A percentile compares a stretch with the other conserved stretches of the same genome.
Evolutionary conservation across 2,888 invertebrate genomes (phyloP).

Genomic region (Charanyca ferruginea): DNA sequence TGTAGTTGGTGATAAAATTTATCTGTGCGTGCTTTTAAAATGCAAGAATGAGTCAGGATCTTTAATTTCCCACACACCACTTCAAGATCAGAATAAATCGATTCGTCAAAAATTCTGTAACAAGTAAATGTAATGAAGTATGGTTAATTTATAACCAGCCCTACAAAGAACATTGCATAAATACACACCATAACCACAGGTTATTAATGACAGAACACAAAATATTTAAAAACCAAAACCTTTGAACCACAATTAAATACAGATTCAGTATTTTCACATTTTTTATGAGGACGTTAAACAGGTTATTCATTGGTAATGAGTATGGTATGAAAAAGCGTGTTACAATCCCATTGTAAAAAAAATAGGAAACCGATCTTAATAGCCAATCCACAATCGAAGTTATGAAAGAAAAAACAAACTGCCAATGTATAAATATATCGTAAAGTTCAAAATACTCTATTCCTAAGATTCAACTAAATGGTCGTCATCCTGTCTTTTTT

Average conservation of each 20-base stretch:
- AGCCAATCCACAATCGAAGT: slow-evolving; percentile 37
- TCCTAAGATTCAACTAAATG: too few relatives aligned
- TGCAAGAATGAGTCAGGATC: slow-evolving; percentile 91
- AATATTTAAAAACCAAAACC: slow-evolving; percentile 4
- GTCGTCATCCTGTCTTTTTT: too few relatives aligned
- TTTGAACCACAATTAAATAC: slow-evolving; percentile 7
- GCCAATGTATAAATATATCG: too few relatives aligned
- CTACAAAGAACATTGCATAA: slow-evolving; percentile 7
- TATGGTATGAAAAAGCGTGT: slow-evolving; percentile 41
- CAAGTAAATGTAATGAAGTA: slow-evolving; percentile 63
- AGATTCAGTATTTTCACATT: slow-evolving; percentile 1
- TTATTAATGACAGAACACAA: slow-evolving; percentile 30
- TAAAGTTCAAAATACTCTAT: too few relatives aligned
- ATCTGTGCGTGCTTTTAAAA: slow-evolving; percentile 91
- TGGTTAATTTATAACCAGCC: slow-evolving; percentile 22
- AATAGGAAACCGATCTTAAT: slow-evolving; percentile 37
- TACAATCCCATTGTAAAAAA: slow-evolving; percentile 14
- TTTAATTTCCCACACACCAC: slow-evolving; percentile 91
- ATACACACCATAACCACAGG: slow-evolving; percentile 4
- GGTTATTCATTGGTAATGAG: slow-evolving; percentile 13
- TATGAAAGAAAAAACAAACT: neutral
- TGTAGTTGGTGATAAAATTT: slow-evolving; percentile 91
- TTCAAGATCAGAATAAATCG: slow-evolving; percentile 92
- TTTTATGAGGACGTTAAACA: slow-evolving; percentile 9
- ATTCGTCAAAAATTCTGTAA: slow-evolving; percentile 92